Percentiles rank a stretch among this genome's conserved stretches.
Evolutionary conservation across 2,113 vertebrate genomes (phyloP).

Genomic region (Andinoacara biseriatus): DNA sequence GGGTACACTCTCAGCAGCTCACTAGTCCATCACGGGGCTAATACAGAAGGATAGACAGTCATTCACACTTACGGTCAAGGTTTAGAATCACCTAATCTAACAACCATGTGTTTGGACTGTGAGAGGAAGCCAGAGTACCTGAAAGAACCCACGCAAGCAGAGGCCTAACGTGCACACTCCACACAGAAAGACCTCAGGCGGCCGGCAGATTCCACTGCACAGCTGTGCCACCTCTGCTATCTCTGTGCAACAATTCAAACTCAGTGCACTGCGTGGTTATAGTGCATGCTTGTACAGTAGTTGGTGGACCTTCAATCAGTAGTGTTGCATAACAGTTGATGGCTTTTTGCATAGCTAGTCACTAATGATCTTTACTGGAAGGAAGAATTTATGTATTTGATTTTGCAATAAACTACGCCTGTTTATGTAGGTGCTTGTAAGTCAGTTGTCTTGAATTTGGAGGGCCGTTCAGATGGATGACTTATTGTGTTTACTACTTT

Average conservation of each 20-base stretch:
- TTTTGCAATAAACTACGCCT: background rate
- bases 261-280: no score
- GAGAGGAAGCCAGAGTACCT: background rate
- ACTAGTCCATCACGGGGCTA: background rate
- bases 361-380: background rate
- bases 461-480: slow-evolving; percentile 7
- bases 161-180: background rate
- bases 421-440: slow-evolving; percentile 5
- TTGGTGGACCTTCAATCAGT: background rate
- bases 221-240: background rate
- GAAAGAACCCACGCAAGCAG: background rate
- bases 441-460: background rate
- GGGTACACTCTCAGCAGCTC: background rate
- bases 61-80: background rate
- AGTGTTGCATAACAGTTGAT: background rate
- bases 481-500: slow-evolving; percentile 48
- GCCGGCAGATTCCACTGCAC: background rate
- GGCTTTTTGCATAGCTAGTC: background rate
- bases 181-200: background rate
- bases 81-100: background rate
- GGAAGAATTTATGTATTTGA: background rate
- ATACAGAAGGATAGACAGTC: background rate
- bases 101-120: background rate
- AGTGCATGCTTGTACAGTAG: background rate
- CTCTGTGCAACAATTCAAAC: background rate